Percentiles rank a stretch among this genome's conserved stretches.
Conservation (phyloP, 2,113 vertebrate genomes). For the Poeciliopsis retropinna region DNA sequence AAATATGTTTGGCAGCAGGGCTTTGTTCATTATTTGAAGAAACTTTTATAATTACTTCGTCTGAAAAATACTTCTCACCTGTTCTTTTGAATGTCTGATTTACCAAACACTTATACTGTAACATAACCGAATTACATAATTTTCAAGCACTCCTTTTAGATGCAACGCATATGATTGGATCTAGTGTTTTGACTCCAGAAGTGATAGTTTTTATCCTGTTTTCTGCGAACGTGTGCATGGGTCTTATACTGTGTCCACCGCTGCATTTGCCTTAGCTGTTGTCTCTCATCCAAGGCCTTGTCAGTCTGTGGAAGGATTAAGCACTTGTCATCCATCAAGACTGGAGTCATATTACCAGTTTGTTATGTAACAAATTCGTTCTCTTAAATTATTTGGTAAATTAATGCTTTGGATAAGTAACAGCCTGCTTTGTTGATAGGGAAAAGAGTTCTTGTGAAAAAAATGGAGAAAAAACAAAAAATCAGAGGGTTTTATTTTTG, state of each 20-base stretch:
- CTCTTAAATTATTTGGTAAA: background rate
- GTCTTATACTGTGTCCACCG: constrained; percentile 30
- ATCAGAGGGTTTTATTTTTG: background rate
- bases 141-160: constrained; percentile 16
- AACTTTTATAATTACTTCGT: constrained; percentile 6
- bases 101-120: constrained; percentile 38
- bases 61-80: constrained; percentile 15
- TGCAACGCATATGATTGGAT: constrained; percentile 11
- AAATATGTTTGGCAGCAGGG: constrained; percentile 1
- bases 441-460: background rate
- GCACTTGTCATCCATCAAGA: constrained; percentile 24
- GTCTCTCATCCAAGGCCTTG: constrained; percentile 66
- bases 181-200: constrained; percentile 18
- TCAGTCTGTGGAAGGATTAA: constrained; percentile 39
- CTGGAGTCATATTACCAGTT: constrained; percentile 10
- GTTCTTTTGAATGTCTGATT: constrained; percentile 38
- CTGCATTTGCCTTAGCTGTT: constrained; percentile 66
- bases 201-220: constrained; percentile 11
- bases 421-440: background rate
- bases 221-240: constrained; percentile 25
- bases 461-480: background rate
- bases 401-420: background rate
- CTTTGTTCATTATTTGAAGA: constrained; percentile 36
- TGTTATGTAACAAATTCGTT: constrained; percentile 1
- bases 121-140: constrained; percentile 5